Evolutionary conservation across 2,888 invertebrate genomes (phyloP).

Genomic region (Beris chalybata): DNA sequence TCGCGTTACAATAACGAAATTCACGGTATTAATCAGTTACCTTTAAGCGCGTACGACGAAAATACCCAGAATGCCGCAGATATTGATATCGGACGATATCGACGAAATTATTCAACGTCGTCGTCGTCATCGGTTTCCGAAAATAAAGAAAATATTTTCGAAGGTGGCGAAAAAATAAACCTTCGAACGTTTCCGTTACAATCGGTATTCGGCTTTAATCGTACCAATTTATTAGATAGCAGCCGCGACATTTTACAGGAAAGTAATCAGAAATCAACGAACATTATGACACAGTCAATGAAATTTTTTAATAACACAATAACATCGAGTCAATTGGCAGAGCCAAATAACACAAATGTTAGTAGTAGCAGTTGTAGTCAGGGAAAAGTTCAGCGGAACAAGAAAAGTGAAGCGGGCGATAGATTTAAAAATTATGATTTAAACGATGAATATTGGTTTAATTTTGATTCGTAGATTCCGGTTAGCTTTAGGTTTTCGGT

Average conservation of each 20-base stretch:
- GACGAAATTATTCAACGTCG: conserved; percentile 9
- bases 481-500: neutral
- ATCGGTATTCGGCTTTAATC: conserved; percentile 36
- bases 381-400: neutral
- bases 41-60: conserved; percentile 12
- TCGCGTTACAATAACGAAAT: conserved; percentile 14
- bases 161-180: conserved; percentile 12
- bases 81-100: neutral
- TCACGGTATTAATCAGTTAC: conserved; percentile 19
- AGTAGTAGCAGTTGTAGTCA: neutral
- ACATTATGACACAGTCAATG: conserved; percentile 10
- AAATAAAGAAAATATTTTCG: conserved; percentile 27
- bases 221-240: conserved; percentile 34
- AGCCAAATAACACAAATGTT: too few species aligned
- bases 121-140: conserved; percentile 4
- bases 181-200: neutral
- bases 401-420: neutral
- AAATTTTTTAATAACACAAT: conserved; percentile 11
- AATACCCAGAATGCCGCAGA: conserved; percentile 16
- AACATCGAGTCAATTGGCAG: neutral
- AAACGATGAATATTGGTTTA: conserved; percentile 40
- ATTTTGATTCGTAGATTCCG: conserved; percentile 35
- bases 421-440: conserved; percentile 40
- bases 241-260: conserved; percentile 11
- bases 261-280: conserved; percentile 4